Evolutionary conservation across 2,888 invertebrate species (phyloP).

Genomic region (Atethmia centrago): DNA sequence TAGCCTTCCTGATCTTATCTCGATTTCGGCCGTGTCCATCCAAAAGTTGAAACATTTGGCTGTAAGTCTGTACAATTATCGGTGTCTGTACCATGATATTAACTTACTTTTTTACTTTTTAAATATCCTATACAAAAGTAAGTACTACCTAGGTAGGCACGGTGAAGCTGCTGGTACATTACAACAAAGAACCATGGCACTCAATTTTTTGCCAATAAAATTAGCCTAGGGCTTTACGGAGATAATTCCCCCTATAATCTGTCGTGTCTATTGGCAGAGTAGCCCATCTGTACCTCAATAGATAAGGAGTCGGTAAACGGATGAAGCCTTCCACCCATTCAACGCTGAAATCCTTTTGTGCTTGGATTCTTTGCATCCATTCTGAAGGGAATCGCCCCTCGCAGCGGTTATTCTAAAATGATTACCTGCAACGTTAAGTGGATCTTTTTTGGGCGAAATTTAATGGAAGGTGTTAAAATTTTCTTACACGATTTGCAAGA

Average conservation of each 20-base stretch:
- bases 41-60: too few species aligned
- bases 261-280: slow-evolving; percentile 31
- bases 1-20: too few species aligned
- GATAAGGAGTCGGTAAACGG: slow-evolving; percentile 59
- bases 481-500: not conserved
- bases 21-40: too few species aligned
- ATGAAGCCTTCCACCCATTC: slow-evolving; percentile 44
- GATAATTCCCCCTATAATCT: slow-evolving; percentile 54
- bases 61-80: not conserved
- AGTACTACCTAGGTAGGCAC: not conserved
- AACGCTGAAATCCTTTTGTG: slow-evolving; percentile 57
- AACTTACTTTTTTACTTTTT: not conserved
- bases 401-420: slow-evolving; percentile 39
- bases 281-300: slow-evolving; percentile 49
- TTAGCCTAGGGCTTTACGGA: slow-evolving; percentile 7
- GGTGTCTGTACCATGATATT: not conserved
- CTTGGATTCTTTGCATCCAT: slow-evolving; percentile 42
- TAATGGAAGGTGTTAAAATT: slow-evolving; percentile 25
- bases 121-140: not conserved
- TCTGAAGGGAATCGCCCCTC: slow-evolving; percentile 29
- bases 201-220: slow-evolving; percentile 17
- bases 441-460: not conserved
- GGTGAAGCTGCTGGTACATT: not conserved
- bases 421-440: slow-evolving; percentile 43
- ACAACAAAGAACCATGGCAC: slow-evolving; percentile 16